Conservation (phyloP, 2,797 vertebrate genomes). For the Falco cherrug region DNA sequence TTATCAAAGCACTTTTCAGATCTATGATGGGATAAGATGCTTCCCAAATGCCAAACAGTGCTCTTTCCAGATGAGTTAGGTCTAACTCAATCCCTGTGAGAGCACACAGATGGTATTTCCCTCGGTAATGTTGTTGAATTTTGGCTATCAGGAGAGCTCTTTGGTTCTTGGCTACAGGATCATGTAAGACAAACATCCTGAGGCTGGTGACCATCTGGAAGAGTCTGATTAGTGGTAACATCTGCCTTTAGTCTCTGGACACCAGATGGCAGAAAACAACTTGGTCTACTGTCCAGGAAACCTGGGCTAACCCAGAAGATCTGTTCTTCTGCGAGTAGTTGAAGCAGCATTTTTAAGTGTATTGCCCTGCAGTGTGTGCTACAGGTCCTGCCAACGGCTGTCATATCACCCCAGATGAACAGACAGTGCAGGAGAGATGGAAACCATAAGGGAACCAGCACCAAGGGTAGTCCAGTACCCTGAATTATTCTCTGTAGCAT, state of each 20-base stretch:
- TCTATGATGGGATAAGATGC: neutral
- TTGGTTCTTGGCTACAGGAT: neutral
- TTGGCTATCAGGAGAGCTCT: neutral
- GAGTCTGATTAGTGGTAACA: constrained; percentile 19
- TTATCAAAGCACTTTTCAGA: neutral
- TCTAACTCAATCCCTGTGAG: neutral
- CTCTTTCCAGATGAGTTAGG: neutral
- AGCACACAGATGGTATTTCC: constrained; percentile 18
- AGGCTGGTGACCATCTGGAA: constrained; percentile 46
- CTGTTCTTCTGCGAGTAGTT: neutral
- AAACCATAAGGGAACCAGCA: neutral
- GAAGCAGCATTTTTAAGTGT: rapidly evolving
- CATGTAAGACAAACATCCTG: constrained; percentile 42
- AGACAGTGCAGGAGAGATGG: neutral
- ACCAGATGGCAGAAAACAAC: constrained; percentile 5
- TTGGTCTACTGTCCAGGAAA: neutral
- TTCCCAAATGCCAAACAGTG: neutral
- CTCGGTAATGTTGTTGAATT: neutral
- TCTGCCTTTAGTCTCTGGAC: constrained; percentile 26
- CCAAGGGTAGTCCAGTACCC: too few species aligned
- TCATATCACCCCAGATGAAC: neutral
- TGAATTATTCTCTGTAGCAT: neutral
- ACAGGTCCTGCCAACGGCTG: neutral
- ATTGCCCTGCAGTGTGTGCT: neutral
- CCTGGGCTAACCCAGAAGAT: neutral